These are phyloP conservation scores for Leptatherina wallacei DNA, from an alignment of 2,797 vertebrate genomes.

Conservation along the genomic window DNA sequence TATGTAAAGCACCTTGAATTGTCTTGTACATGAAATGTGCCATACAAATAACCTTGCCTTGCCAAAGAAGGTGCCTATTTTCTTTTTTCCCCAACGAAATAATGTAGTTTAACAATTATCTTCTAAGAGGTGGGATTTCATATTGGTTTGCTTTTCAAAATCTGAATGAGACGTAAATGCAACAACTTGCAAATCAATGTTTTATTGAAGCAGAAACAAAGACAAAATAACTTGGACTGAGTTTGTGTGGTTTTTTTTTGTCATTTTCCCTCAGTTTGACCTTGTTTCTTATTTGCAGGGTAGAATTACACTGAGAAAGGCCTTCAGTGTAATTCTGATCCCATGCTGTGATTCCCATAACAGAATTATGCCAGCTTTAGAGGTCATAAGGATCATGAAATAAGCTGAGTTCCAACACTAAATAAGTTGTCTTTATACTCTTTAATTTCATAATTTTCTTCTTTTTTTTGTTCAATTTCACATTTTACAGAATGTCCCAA, in stretches of 20 bases:
- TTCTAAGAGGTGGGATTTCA: background rate
- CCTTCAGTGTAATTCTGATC: background rate
- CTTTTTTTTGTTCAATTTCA: background rate
- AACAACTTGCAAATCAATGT: background rate
- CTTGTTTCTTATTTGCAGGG: background rate
- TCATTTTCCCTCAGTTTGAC: background rate
- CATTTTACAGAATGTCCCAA: background rate
- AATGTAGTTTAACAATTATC: too few relatives aligned
- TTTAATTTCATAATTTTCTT: background rate
- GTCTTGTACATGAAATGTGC: too few relatives aligned
- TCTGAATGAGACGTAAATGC: background rate
- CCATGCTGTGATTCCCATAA: background rate
- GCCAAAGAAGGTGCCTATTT: too few relatives aligned
- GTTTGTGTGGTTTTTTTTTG: background rate
- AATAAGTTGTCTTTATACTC: background rate
- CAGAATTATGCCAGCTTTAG: background rate
- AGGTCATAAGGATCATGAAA: background rate
- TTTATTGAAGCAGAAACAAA: background rate
- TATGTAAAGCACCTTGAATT: too few relatives aligned
- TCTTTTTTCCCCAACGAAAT: too few relatives aligned
- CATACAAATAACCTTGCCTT: too few relatives aligned
- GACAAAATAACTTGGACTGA: background rate
- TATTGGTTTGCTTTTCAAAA: background rate
- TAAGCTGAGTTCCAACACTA: background rate
- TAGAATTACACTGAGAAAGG: background rate